Evolutionary conservation across 2,888 invertebrate species (phyloP).

Genomic region (Palloptera scutellata): DNA sequence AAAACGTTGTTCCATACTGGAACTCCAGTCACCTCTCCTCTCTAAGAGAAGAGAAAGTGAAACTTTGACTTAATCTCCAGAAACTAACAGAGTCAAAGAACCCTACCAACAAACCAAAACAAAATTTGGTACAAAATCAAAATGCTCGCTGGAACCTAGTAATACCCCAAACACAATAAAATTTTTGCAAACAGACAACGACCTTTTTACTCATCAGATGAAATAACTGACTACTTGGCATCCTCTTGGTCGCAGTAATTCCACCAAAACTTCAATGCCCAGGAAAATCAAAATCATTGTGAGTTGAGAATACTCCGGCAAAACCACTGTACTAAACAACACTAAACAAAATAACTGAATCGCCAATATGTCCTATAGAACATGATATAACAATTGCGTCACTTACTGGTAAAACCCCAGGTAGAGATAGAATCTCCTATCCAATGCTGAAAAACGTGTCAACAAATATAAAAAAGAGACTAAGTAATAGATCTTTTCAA

Average conservation of each 20-base stretch:
- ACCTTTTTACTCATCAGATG: conserved; percentile 6
- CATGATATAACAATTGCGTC: no score
- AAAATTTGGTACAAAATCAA: conserved; percentile 7
- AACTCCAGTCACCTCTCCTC: neutral
- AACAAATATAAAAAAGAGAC: neutral
- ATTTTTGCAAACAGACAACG: neutral
- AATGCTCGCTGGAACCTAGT: conserved; percentile 10
- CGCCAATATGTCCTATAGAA: neutral
- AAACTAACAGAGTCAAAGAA: conserved; percentile 11
- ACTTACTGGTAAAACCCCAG: no score
- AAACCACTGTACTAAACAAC: neutral
- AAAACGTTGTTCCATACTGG: neutral
- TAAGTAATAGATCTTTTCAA: neutral
- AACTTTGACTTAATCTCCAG: neutral
- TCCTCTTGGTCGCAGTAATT: conserved; percentile 10
- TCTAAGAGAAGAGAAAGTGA: neutral
- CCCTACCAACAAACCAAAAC: neutral
- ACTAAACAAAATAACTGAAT: neutral
- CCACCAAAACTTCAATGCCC: neutral
- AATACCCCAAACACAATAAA: neutral
- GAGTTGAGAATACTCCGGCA: neutral
- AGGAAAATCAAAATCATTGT: neutral
- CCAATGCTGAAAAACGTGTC: neutral
- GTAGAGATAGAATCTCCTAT: neutral
- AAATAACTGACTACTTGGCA: conserved; percentile 4